Percentiles rank a stretch among this genome's conserved stretches.
phyloP scores from a whole-genome alignment of 2,797 vertebrate genomes.

The Sphaeramia orbicularis region DNA sequence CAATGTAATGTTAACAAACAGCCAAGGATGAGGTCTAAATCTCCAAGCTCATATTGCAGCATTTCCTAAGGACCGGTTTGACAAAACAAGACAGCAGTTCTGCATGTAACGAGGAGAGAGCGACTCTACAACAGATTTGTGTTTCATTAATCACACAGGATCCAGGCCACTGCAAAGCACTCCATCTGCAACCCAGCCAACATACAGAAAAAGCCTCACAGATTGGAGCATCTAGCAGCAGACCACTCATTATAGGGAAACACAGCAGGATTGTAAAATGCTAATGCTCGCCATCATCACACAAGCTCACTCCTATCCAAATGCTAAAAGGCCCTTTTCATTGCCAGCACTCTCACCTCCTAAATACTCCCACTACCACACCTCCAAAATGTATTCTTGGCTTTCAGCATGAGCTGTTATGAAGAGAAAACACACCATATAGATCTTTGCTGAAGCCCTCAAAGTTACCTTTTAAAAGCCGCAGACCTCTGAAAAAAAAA shows the following conservation, averaged over 20 bases:
- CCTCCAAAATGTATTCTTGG: conserved; percentile 35
- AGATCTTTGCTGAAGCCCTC: conserved; percentile 19
- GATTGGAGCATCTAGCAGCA: conserved; percentile 45
- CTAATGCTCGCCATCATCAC: conserved; percentile 64
- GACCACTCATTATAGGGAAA: conserved; percentile 44
- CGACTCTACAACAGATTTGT: conserved; percentile 64
- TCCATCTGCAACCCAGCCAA: conserved; percentile 72
- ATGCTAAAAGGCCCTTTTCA: conserved; percentile 58
- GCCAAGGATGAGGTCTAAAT: conserved; percentile 49
- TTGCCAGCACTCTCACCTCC: conserved; percentile 64
- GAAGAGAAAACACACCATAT: conserved; percentile 31
- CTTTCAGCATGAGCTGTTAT: conserved; percentile 3
- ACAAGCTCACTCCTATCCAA: conserved; percentile 51
- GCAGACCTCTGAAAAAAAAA: neutral
- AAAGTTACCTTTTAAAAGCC: neutral
- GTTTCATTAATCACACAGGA: conserved; percentile 72
- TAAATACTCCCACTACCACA: conserved; percentile 54
- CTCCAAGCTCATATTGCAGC: conserved; percentile 9
- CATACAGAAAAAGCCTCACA: conserved; percentile 38
- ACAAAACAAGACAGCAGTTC: conserved; percentile 32
- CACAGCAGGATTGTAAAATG: conserved; percentile 65
- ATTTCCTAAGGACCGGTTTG: conserved; percentile 9
- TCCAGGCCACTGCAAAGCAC: conserved; percentile 64
- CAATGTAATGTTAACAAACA: conserved; percentile 54
- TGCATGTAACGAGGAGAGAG: conserved; percentile 28